These are phyloP conservation scores for Bovichtus diacanthus DNA, from an alignment of 2,797 vertebrate genomes.

Conservation along the genomic window DNA sequence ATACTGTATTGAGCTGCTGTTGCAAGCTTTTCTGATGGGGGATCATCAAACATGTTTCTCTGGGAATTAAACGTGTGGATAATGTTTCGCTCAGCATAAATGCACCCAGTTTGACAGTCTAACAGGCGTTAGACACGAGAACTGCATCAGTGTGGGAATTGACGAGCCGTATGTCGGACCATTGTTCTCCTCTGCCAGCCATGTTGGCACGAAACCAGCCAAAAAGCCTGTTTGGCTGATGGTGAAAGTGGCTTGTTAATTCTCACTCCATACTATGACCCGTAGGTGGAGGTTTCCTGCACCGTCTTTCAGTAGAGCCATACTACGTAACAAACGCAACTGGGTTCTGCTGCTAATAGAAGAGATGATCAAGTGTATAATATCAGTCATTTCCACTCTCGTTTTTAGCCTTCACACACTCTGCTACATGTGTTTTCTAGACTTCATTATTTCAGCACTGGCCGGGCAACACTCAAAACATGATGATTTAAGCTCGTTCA, in stretches of 20 bases:
- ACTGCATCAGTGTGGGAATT: background rate
- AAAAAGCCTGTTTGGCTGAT: background rate
- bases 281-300: background rate
- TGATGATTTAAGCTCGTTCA: background rate
- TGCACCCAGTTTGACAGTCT: background rate
- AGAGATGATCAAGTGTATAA: background rate
- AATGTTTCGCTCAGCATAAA: background rate
- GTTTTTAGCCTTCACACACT: conserved; percentile 25
- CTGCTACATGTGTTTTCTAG: conserved; percentile 23
- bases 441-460: conserved; percentile 50
- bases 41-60: background rate
- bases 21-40: background rate
- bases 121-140: background rate
- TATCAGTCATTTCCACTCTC: conserved; percentile 17
- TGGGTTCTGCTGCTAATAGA: conserved; percentile 9
- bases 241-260: background rate
- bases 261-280: conserved; percentile 4
- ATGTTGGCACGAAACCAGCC: background rate
- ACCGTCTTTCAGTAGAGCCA: background rate
- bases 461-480: conserved; percentile 54
- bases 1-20: background rate
- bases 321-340: background rate
- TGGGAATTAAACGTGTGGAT: background rate
- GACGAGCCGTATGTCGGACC: background rate
- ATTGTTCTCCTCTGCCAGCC: background rate